Evolutionary conservation across 2,113 vertebrate genomes (phyloP), one percentile per base, ranked within the genome.

Genomic region (Numenius arquata): DNA sequence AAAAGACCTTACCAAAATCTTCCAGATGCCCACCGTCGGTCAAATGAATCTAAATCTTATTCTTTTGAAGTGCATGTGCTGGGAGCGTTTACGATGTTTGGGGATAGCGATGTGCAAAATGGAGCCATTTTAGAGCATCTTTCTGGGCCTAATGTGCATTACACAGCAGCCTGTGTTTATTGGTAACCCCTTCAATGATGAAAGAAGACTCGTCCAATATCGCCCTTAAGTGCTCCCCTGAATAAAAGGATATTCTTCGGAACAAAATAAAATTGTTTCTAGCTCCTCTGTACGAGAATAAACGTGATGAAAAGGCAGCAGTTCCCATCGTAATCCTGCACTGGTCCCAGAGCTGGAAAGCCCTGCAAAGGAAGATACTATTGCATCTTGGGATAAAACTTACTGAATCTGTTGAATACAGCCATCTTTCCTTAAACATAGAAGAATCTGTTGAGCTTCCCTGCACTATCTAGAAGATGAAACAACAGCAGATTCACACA

Each of bases 51-150:
- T n/a, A 75, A 73, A 50, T 9, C 15, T 73, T 40, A 7, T 22
- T 70, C n/a, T 79, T 88, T 36, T 58, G 45, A 62, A 67, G 29
- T 12, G 50, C 43, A 93, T 22, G 9, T 47, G 23, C 48, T 52
- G 5, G 14, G 19, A 85, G 5, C 0, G 0, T 65, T 76, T 76
- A 47, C 0, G 2, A 12, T 61, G 15, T 79, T 56, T 80, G 43
- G 21, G 20, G 11, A 68, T 7, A 79, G 15, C 5, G 19, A 50
- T 30, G n/a, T 76, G 36, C 40, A 92, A 96, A 88, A 79, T 6
- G 29, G 23, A 72, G 12, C 36, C 50, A 68, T 52, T 86, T 68
- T 47, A 65, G 40, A 73, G 30, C 48, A 58, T 8, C 4, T 22
- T 59, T 80, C 9, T 29, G n/a, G 22, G 4, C 10, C 82, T 43